A percentile compares a stretch with the other conserved stretches of the same genome.
phyloP scores from a whole-genome alignment of 2,797 vertebrate species.

The Epinephelus coioides region DNA sequence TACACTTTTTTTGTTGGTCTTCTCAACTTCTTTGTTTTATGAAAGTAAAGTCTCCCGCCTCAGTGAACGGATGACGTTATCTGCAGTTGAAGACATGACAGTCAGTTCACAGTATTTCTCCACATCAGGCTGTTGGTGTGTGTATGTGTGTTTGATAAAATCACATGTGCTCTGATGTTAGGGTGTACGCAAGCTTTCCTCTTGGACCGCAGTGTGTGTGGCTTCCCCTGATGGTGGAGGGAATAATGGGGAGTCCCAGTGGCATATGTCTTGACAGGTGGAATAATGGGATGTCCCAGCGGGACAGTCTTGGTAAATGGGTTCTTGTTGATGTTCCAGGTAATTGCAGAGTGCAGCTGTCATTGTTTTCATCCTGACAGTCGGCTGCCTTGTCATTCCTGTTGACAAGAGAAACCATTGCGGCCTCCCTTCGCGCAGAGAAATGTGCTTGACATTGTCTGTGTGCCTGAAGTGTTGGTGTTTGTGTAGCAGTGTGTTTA shows the following conservation, averaged over 20 bases:
- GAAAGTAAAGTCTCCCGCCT: neutral
- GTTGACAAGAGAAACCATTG: constrained; percentile 25
- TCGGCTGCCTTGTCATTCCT: constrained; percentile 19
- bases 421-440: neutral
- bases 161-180: neutral
- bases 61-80: neutral
- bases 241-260: constrained; percentile 31
- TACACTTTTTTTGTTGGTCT: too few species aligned
- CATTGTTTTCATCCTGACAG: constrained; percentile 26
- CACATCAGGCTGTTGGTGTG: neutral
- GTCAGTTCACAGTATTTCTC: neutral
- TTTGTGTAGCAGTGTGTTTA: neutral
- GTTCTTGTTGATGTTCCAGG: constrained; percentile 47
- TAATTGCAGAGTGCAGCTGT: constrained; percentile 41
- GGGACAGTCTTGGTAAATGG: constrained; percentile 31
- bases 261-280: constrained; percentile 11
- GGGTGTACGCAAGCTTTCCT: constrained; percentile 21
- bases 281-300: constrained; percentile 39
- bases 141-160: neutral
- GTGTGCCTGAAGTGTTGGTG: neutral
- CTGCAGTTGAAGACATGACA: neutral
- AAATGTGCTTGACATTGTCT: constrained; percentile 5
- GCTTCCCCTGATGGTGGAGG: neutral
- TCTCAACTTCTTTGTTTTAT: neutral
- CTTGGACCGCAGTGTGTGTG: constrained; percentile 6